Evolutionary conservation across 2,113 vertebrate species (phyloP).

Genomic region (Hystrix brachyura): DNA sequence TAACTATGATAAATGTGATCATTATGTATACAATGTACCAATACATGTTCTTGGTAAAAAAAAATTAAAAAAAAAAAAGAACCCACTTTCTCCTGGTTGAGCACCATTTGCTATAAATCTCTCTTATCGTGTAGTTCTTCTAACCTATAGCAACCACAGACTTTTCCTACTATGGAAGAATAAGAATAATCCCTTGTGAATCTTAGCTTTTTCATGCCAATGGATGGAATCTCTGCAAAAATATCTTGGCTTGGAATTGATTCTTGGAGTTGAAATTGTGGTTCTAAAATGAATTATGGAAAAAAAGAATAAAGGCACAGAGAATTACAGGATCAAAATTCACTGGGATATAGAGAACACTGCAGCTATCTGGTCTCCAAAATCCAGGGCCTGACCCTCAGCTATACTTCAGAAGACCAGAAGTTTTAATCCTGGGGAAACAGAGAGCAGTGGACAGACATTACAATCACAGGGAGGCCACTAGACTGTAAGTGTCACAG

Average conservation of each 20-base stretch:
- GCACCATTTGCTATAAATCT: background rate
- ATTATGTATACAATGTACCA: too few species aligned
- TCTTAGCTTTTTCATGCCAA: conserved; percentile 49
- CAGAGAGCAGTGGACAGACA: background rate
- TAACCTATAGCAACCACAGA: background rate
- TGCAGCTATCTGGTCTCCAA: background rate
- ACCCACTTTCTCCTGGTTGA: background rate
- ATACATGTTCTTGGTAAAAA: too few species aligned
- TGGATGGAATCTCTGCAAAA: background rate
- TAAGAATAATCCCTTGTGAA: background rate
- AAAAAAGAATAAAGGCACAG: background rate
- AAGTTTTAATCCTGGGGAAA: background rate
- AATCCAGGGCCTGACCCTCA: background rate
- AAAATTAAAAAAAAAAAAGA: background rate
- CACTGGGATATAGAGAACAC: too few species aligned
- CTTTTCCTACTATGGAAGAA: background rate
- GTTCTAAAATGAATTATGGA: conserved; percentile 53
- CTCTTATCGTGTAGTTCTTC: background rate
- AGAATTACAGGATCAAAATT: background rate
- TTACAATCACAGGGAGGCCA: background rate
- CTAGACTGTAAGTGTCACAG: background rate
- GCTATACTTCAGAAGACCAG: background rate
- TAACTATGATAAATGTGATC: too few species aligned
- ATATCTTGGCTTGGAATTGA: background rate
- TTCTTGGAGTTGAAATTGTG: background rate